Conservation (phyloP, 2,888 invertebrate species). For the Lottia gigantea region DNA sequence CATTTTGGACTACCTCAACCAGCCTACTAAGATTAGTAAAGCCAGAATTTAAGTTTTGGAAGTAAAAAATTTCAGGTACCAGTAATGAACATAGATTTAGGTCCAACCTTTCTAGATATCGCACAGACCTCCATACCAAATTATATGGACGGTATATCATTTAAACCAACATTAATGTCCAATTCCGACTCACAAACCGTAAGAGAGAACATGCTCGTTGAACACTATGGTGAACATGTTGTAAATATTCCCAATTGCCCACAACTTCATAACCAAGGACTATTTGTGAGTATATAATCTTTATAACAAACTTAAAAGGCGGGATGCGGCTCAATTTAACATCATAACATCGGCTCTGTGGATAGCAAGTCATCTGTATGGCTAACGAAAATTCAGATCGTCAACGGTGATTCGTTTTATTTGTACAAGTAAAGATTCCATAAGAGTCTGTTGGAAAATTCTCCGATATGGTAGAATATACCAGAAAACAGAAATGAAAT, state of each 20-base stretch:
- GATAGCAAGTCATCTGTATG: no score
- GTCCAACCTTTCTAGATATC: background rate
- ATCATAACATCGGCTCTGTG: no score
- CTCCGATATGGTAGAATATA: no score
- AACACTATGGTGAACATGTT: conserved; percentile 2
- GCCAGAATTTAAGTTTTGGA: background rate
- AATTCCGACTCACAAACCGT: background rate
- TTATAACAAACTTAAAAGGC: background rate
- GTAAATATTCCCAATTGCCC: background rate
- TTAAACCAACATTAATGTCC: conserved; percentile 62
- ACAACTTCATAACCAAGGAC: conserved; percentile 5
- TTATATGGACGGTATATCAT: conserved; percentile 76
- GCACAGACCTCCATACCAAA: conserved; percentile 50
- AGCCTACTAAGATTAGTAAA: no score
- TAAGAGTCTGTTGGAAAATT: no score
- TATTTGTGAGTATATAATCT: background rate
- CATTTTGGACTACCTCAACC: no score
- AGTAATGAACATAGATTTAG: background rate
- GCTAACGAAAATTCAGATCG: no score
- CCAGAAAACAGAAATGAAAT: no score
- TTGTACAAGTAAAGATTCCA: no score
- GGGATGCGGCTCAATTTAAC: no score
- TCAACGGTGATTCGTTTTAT: no score
- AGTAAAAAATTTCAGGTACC: background rate
- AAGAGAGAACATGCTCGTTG: background rate